These are phyloP conservation scores for Peromyscus attwateri DNA, from an alignment of 2,797 vertebrate genomes.

Conservation along the genomic window DNA sequence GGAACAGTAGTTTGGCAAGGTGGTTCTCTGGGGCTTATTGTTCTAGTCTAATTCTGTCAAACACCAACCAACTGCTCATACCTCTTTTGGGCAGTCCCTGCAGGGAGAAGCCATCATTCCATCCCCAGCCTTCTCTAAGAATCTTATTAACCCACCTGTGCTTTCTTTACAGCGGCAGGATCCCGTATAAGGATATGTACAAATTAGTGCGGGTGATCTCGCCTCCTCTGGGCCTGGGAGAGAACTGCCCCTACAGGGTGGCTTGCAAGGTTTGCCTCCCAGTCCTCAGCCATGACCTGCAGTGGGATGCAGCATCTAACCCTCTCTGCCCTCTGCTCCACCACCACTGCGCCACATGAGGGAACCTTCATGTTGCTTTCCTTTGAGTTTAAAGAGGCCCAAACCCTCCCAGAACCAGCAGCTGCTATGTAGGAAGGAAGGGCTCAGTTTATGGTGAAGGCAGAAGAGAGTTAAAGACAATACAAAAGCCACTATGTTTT, in stretches of 20 bases:
- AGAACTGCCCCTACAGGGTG: constrained; percentile 99
- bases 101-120: constrained; percentile 76
- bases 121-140: constrained; percentile 84
- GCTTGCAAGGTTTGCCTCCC: constrained; percentile 99
- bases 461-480: neutral
- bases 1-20: neutral
- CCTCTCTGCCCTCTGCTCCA: constrained; percentile 86
- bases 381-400: constrained; percentile 91
- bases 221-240: constrained; percentile 99
- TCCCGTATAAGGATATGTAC: constrained; percentile 99
- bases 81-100: constrained; percentile 24
- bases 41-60: constrained; percentile 58
- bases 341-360: constrained; percentile 87
- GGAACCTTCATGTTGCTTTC: constrained; percentile 88
- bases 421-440: constrained; percentile 82
- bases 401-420: constrained; percentile 88
- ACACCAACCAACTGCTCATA: constrained; percentile 55
- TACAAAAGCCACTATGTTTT: neutral
- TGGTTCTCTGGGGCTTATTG: neutral
- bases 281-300: constrained; percentile 88
- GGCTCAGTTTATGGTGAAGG: neutral
- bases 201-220: constrained; percentile 99
- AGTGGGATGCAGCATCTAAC: constrained; percentile 87
- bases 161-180: constrained; percentile 99
- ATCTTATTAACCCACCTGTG: constrained; percentile 92